Evolutionary conservation across 2,113 vertebrate species (phyloP).

Genomic region (Astatotilapia flaviijosephi): DNA sequence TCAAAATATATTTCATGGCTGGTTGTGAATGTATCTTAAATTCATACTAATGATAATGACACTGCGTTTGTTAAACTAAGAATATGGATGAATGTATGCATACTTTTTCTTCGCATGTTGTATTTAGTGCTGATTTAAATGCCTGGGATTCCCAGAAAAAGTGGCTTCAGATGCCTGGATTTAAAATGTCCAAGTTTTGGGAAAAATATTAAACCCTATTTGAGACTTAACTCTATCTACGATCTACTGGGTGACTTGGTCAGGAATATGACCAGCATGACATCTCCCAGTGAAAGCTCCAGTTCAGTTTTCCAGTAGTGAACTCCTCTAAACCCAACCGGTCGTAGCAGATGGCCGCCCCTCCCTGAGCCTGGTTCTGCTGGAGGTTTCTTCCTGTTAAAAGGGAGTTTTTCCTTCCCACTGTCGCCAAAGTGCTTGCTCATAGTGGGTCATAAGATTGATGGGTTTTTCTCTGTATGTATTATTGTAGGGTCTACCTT

Average conservation of each 20-base stretch:
- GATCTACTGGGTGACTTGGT: not conserved
- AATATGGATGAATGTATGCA: not conserved
- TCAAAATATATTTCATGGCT: not conserved
- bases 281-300: not conserved
- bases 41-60: not conserved
- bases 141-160: not conserved
- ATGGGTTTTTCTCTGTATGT: not conserved
- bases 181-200: not conserved
- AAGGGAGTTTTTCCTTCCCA: not conserved
- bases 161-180: not conserved
- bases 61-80: not conserved
- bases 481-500: not conserved
- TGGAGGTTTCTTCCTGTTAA: not conserved
- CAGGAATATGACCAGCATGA: not conserved
- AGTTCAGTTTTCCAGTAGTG: not conserved
- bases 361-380: not conserved
- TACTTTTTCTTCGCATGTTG: not conserved
- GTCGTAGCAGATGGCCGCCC: fast-evolving
- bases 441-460: not conserved
- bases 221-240: not conserved
- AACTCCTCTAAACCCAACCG: not conserved
- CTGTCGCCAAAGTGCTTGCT: not conserved
- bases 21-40: not conserved
- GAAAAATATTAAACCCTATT: not conserved
- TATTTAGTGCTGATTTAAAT: not conserved